Evolutionary conservation across 2,797 vertebrate genomes (phyloP).

Genomic region (Ptychobarbus kaznakovi): DNA sequence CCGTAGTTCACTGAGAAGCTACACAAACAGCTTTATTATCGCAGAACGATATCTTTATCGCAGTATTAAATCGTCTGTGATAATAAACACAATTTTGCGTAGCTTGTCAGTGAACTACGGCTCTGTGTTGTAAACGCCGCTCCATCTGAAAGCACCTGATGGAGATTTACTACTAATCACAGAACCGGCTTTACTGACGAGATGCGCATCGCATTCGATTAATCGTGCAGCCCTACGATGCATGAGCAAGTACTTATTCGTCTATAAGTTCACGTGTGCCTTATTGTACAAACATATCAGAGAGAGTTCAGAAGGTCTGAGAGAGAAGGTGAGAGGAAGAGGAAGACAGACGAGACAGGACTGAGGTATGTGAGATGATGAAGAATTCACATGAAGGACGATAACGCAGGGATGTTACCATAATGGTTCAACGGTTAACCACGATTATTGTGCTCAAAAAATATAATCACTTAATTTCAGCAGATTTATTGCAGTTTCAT

Average conservation of each 20-base stretch:
- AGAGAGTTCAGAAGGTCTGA: conserved; percentile 34
- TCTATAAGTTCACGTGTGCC: conserved; percentile 63
- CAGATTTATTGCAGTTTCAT: neutral
- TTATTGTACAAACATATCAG: conserved; percentile 65
- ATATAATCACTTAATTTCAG: neutral
- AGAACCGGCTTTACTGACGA: too few species aligned
- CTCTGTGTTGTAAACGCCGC: too few species aligned
- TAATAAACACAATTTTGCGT: too few species aligned
- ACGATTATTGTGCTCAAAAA: neutral
- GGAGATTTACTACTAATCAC: too few species aligned
- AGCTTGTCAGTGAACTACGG: too few species aligned
- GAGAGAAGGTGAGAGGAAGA: conserved; percentile 1
- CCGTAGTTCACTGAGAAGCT: too few species aligned
- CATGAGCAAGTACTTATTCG: conserved; percentile 67
- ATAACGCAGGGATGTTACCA: neutral
- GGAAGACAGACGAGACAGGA: conserved; percentile 7
- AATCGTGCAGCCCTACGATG: conserved; percentile 7
- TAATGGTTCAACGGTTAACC: too few species aligned
- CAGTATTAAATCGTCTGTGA: too few species aligned
- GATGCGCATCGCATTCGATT: too few species aligned
- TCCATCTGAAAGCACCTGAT: too few species aligned
- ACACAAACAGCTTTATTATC: too few species aligned
- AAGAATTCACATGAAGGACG: neutral
- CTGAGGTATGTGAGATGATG: neutral
- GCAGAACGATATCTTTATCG: too few species aligned